Percentiles rank a stretch among this genome's conserved stretches.
phyloP scores from a whole-genome alignment of 2,888 invertebrate species.

The Himalopsyche tibetana region DNA sequence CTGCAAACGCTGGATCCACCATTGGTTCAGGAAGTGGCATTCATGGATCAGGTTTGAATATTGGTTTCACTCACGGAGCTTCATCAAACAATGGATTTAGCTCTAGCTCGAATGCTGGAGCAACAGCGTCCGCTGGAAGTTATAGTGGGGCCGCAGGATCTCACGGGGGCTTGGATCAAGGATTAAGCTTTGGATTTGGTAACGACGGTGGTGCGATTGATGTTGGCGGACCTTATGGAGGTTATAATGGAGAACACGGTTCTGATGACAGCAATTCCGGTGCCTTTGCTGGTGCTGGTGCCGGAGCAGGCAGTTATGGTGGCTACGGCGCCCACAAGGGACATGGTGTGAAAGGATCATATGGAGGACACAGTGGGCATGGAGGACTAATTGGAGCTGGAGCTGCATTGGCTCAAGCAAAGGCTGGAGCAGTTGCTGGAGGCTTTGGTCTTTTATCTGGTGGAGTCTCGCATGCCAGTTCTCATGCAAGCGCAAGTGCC shows the following conservation, averaged over 20 bases:
- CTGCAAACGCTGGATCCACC: too few species aligned
- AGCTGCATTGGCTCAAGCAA: slow-evolving; percentile 13
- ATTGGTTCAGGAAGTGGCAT: neutral
- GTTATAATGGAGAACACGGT: slow-evolving; percentile 18
- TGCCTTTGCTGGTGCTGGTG: slow-evolving; percentile 62
- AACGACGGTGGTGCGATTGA: slow-evolving; percentile 39
- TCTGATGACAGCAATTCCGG: neutral
- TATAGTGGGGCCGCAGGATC: slow-evolving; percentile 45
- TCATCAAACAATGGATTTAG: neutral
- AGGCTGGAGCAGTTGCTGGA: slow-evolving; percentile 46
- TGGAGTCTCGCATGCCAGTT: slow-evolving; percentile 51
- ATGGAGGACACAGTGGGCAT: neutral
- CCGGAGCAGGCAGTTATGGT: slow-evolving; percentile 66
- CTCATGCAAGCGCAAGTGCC: slow-evolving; percentile 56
- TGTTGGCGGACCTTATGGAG: slow-evolving; percentile 50
- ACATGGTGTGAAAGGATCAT: slow-evolving; percentile 44
- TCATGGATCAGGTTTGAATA: neutral
- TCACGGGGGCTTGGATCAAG: slow-evolving; percentile 9
- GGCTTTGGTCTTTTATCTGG: slow-evolving; percentile 51
- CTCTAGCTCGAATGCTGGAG: neutral
- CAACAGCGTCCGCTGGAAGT: slow-evolving; percentile 36
- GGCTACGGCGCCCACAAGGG: slow-evolving; percentile 61
- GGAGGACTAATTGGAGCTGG: neutral
- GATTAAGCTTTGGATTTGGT: slow-evolving; percentile 23
- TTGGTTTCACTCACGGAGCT: neutral